A percentile compares a stretch with the other conserved stretches of the same genome.
Evolutionary conservation across 1,140 invertebrate species (phyloP).

Genomic region (Sycophila sp.): DNA sequence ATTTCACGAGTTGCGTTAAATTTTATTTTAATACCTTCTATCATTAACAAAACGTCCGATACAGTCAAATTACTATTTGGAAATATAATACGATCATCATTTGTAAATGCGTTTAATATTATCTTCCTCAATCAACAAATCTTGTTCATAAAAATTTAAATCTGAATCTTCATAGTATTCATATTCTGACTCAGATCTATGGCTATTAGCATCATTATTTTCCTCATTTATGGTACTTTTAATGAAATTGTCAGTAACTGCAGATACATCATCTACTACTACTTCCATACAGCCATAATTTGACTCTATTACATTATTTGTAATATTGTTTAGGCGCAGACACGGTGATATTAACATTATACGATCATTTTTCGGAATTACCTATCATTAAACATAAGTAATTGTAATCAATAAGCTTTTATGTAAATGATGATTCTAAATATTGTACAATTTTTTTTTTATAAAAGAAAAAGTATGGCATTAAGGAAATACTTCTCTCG

Average conservation of each 20-base stretch:
- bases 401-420: background rate
- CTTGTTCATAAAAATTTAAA: background rate
- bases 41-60: background rate
- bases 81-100: background rate
- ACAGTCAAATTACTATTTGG: background rate
- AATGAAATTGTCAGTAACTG: background rate
- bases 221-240: too few species aligned
- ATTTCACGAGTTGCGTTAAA: background rate
- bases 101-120: background rate
- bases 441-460: background rate
- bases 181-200: too few species aligned
- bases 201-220: too few species aligned
- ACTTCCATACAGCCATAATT: background rate
- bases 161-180: background rate
- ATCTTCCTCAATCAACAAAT: background rate
- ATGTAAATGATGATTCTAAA: background rate
- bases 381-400: background rate
- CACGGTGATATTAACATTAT: background rate
- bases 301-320: background rate
- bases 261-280: background rate
- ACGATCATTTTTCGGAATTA: background rate
- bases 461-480: background rate
- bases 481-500: background rate
- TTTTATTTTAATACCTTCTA: background rate
- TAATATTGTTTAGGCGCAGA: background rate